Evolutionary conservation across 2,797 vertebrate genomes (phyloP).

Genomic region (Hybognathus amarus): DNA sequence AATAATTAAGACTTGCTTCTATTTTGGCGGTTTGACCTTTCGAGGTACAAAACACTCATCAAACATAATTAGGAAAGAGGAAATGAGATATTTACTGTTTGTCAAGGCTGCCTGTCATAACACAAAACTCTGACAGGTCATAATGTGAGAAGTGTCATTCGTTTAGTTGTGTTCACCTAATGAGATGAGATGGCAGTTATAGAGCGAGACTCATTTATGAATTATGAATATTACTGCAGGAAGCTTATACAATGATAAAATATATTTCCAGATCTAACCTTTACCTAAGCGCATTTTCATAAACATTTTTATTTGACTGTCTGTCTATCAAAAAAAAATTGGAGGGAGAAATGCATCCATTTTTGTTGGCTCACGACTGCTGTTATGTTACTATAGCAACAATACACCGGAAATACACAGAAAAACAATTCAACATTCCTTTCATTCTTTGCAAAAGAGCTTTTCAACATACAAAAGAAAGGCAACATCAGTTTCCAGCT

Average conservation of each 20-base stretch:
- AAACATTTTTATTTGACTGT: neutral
- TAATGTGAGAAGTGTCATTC: constrained; percentile 28
- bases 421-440: constrained; percentile 4
- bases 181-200: constrained; percentile 13
- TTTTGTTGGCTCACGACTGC: neutral
- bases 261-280: neutral
- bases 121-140: constrained; percentile 31
- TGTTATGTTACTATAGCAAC: constrained; percentile 11
- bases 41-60: constrained; percentile 57
- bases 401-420: constrained; percentile 27
- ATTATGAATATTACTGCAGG: constrained; percentile 5
- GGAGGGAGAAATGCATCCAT: neutral
- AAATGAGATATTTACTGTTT: constrained; percentile 55
- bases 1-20: constrained; percentile 51
- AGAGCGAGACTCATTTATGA: neutral
- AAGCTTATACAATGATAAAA: neutral
- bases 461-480: constrained; percentile 25
- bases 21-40: constrained; percentile 53
- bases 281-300: neutral
- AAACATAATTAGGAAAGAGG: constrained; percentile 54
- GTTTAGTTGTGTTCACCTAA: constrained; percentile 24
- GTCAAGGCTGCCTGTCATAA: constrained; percentile 38
- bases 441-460: constrained; percentile 18
- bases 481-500: constrained; percentile 2
- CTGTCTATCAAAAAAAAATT: neutral